A percentile compares a stretch with the other conserved stretches of the same genome.
Evolutionary conservation across 2,888 invertebrate genomes (phyloP).

Genomic region (Cotesia congregata): DNA sequence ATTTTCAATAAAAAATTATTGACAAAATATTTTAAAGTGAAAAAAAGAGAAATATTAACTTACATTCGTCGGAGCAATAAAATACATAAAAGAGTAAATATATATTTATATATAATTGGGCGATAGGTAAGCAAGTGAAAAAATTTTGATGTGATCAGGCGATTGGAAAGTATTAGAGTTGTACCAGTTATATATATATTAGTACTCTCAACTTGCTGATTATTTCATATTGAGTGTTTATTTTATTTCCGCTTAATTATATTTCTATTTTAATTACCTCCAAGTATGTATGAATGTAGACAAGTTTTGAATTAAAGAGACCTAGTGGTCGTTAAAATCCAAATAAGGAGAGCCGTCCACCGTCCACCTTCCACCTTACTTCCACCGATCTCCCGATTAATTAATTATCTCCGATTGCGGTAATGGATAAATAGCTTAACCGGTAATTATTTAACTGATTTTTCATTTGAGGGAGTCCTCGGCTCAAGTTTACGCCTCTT

Average conservation of each 20-base stretch:
- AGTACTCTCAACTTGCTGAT: neutral
- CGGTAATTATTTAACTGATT: conserved; percentile 22
- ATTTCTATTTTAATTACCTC: conserved; percentile 44
- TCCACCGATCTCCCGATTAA: conserved; percentile 46
- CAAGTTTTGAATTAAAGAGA: conserved; percentile 22
- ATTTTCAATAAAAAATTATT: too few relatives aligned
- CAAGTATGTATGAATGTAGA: conserved; percentile 20
- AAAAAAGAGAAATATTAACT: too few relatives aligned
- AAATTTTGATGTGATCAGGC: neutral
- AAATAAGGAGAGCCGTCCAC: conserved; percentile 48
- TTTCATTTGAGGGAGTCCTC: conserved; percentile 16
- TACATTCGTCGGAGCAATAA: too few relatives aligned
- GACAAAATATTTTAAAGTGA: too few relatives aligned
- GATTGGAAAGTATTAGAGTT: conserved; percentile 12
- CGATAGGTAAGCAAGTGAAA: neutral
- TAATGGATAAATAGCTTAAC: conserved; percentile 34
- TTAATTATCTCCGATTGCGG: conserved; percentile 50
- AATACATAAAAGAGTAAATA: neutral
- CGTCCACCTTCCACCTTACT: conserved; percentile 30
- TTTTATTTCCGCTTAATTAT: conserved; percentile 32
- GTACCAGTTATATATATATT: neutral
- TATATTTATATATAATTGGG: neutral
- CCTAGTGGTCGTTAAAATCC: conserved; percentile 41
- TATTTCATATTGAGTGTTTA: conserved; percentile 10
- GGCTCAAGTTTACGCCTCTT: conserved; percentile 24